phyloP scores from a whole-genome alignment of 2,797 vertebrate species.

The Danio aesculapii region DNA sequence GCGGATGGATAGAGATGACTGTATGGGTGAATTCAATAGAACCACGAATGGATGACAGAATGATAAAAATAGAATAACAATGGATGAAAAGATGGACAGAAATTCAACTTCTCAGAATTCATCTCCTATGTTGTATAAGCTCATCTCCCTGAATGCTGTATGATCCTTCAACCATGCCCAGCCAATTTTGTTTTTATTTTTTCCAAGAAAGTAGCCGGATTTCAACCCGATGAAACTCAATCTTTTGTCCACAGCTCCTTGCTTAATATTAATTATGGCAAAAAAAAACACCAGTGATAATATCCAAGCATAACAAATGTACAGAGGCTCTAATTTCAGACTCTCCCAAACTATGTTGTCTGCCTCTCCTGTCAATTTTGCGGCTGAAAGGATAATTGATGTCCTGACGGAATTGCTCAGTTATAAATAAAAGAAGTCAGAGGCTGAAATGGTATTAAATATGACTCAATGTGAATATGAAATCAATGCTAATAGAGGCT shows the following conservation, averaged over 20 bases:
- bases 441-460: slow-evolving; percentile 64
- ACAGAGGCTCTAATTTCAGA: slow-evolving; percentile 38
- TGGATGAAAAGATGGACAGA: no score
- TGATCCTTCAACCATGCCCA: no score
- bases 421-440: slow-evolving; percentile 78
- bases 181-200: neutral
- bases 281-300: slow-evolving; percentile 19
- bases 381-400: slow-evolving; percentile 70
- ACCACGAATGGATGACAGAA: no score
- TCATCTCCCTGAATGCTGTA: no score
- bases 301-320: slow-evolving; percentile 40
- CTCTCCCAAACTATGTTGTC: slow-evolving; percentile 37
- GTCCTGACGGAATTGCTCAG: slow-evolving; percentile 59
- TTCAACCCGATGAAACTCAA: slow-evolving; percentile 8
- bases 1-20: neutral
- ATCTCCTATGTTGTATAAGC: no score
- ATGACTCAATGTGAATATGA: slow-evolving; percentile 60
- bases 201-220: neutral
- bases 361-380: slow-evolving; percentile 50
- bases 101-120: no score
- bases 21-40: no score
- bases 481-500: slow-evolving; percentile 74
- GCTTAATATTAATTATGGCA: slow-evolving; percentile 9
- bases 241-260: slow-evolving; percentile 6
- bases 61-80: no score